Evolutionary conservation across 2,888 invertebrate genomes (phyloP).

Genomic region (Aleiodes alternator): DNA sequence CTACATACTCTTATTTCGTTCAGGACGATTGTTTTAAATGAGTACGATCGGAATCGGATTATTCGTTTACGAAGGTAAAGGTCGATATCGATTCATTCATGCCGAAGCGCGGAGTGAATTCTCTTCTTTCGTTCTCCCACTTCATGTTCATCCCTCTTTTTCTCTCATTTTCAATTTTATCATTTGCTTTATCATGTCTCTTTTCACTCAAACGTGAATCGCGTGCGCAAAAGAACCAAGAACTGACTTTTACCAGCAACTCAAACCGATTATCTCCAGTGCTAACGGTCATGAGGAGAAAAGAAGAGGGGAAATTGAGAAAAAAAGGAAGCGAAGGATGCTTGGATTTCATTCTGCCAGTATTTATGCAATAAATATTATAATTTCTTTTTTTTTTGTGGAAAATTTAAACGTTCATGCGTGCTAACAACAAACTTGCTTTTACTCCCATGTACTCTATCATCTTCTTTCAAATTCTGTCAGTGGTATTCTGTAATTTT

Average conservation of each 20-base stretch:
- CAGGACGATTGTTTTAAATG: constrained; percentile 72
- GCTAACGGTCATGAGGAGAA: constrained; percentile 1
- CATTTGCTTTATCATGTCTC: constrained; percentile 17
- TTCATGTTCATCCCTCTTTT: constrained; percentile 17
- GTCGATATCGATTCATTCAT: constrained; percentile 45
- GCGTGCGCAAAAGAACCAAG: constrained; percentile 42
- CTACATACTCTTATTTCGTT: constrained; percentile 33
- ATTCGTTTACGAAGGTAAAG: constrained; percentile 50
- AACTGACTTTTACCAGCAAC: constrained; percentile 40
- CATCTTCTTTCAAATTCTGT: constrained; percentile 48
- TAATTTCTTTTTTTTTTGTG: constrained; percentile 49
- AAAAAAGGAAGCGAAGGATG: too few species aligned
- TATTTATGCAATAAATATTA: constrained; percentile 47
- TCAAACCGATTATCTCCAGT: constrained; percentile 44
- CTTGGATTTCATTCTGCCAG: constrained; percentile 19
- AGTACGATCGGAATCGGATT: constrained; percentile 62
- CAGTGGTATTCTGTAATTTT: constrained; percentile 9
- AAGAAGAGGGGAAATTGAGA: not conserved
- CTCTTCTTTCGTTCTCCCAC: not conserved
- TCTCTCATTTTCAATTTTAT: constrained; percentile 22
- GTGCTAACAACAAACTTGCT: constrained; percentile 39
- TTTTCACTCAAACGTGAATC: constrained; percentile 46
- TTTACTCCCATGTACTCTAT: constrained; percentile 49
- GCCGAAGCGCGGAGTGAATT: not conserved
- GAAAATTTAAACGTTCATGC: constrained; percentile 55